phyloP scores from a whole-genome alignment of 1,140 invertebrate species.

The Protaetia brevitarsis region DNA sequence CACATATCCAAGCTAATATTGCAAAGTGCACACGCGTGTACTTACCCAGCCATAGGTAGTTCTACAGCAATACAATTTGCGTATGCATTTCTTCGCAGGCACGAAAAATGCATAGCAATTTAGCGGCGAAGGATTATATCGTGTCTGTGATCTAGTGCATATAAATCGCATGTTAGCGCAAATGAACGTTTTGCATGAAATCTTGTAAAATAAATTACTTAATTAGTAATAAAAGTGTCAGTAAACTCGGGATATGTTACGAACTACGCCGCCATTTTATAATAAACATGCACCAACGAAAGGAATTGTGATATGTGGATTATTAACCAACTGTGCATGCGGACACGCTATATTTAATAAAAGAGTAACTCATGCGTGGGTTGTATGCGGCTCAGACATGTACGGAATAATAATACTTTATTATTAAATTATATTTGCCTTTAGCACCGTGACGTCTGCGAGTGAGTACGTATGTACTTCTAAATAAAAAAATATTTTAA shows the following conservation, averaged over 20 bases:
- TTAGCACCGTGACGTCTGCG: too few species aligned
- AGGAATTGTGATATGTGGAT: conserved; percentile 9
- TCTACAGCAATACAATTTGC: too few species aligned
- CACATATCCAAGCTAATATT: too few species aligned
- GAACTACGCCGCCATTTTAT: conserved; percentile 7
- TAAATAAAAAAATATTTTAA: too few species aligned
- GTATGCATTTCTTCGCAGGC: not conserved
- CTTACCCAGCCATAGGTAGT: too few species aligned
- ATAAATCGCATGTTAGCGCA: not conserved
- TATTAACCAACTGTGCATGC: not conserved
- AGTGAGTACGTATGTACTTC: too few species aligned
- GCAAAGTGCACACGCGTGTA: too few species aligned
- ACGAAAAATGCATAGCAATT: not conserved
- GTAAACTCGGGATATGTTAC: conserved; percentile 3
- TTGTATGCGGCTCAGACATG: not conserved
- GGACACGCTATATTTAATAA: conserved; percentile 7
- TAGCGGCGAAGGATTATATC: not conserved
- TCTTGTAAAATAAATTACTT: conserved; percentile 13
- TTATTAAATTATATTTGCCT: not conserved
- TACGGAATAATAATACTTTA: not conserved
- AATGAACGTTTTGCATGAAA: conserved; percentile 6
- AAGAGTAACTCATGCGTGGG: conserved; percentile 5
- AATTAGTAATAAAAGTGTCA: conserved; percentile 11
- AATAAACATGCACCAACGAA: not conserved
- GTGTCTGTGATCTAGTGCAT: not conserved